Evolutionary conservation across 2,888 invertebrate species (phyloP).

Genomic region (Orchesellides sinensis): DNA sequence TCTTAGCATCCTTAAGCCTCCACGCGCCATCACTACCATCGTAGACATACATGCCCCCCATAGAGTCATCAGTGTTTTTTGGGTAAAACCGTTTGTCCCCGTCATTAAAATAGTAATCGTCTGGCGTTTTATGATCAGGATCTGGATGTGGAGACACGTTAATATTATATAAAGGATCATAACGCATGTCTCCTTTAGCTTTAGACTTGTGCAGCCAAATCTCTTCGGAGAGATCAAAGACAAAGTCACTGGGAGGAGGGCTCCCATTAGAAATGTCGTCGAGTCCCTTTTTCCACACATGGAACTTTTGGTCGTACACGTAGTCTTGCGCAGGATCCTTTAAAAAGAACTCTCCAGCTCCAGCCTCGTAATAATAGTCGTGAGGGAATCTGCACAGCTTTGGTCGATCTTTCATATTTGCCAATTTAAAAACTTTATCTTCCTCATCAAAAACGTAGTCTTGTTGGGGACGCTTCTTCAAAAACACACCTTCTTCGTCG

Average conservation of each 20-base stretch:
- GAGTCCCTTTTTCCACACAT: conserved; percentile 53
- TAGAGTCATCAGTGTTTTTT: conserved; percentile 16
- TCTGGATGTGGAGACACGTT: conserved; percentile 14
- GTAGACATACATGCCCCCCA: conserved; percentile 22
- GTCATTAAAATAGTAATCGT: conserved; percentile 47
- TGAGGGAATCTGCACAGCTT: conserved; percentile 6
- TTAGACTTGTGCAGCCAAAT: not conserved
- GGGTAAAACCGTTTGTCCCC: conserved; percentile 43
- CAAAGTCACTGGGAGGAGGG: conserved; percentile 12
- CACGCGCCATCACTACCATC: conserved; percentile 40
- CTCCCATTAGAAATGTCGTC: not conserved
- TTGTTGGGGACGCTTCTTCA: conserved; percentile 22
- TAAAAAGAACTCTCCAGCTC: conserved; percentile 10
- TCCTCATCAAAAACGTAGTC: conserved; percentile 34
- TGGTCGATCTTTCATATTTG: conserved; percentile 3
- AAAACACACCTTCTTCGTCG: conserved; percentile 46
- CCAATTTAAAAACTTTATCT: conserved; percentile 25
- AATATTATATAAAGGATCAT: conserved; percentile 1
- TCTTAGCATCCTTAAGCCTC: conserved; percentile 33
- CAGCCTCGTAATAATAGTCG: conserved; percentile 51
- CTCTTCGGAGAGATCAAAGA: conserved; percentile 25
- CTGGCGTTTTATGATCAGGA: conserved; percentile 14
- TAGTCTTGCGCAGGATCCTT: conserved; percentile 23
- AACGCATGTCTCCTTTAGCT: not conserved
- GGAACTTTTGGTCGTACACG: conserved; percentile 23